Evolutionary conservation across 2,888 invertebrate genomes (phyloP).

Genomic region (Erebia ligea): DNA sequence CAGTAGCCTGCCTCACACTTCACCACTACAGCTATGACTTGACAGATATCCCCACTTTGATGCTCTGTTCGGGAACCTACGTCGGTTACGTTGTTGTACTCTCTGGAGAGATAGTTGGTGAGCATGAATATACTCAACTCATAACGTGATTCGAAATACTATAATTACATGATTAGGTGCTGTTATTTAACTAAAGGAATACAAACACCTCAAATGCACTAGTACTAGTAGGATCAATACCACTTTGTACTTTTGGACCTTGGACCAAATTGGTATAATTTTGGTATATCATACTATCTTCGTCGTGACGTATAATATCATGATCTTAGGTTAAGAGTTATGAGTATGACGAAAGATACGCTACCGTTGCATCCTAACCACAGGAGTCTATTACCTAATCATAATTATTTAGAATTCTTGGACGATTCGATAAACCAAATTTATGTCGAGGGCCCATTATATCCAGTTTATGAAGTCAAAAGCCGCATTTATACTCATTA

Average conservation of each 20-base stretch:
- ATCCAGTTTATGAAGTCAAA: background rate
- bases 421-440: too few species aligned
- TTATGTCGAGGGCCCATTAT: too few species aligned
- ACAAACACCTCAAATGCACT: background rate
- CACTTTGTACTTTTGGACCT: too few species aligned
- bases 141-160: background rate
- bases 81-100: constrained; percentile 72
- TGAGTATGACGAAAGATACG: too few species aligned
- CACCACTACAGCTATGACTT: constrained; percentile 76
- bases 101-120: constrained; percentile 75
- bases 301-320: too few species aligned
- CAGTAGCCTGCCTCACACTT: constrained; percentile 66
- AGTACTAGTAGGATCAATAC: too few species aligned
- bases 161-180: too few species aligned
- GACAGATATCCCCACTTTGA: constrained; percentile 70
- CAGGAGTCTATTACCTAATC: background rate
- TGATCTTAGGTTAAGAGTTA: too few species aligned
- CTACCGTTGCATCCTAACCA: background rate
- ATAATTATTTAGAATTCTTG: too few species aligned
- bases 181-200: too few species aligned
- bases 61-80: constrained; percentile 76
- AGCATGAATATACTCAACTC: constrained; percentile 36
- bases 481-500: constrained; percentile 9
- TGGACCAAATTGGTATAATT: too few species aligned
- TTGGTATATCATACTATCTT: too few species aligned